phyloP scores from a whole-genome alignment of 2,797 vertebrate species.

The Rhynchonycteris naso region DNA sequence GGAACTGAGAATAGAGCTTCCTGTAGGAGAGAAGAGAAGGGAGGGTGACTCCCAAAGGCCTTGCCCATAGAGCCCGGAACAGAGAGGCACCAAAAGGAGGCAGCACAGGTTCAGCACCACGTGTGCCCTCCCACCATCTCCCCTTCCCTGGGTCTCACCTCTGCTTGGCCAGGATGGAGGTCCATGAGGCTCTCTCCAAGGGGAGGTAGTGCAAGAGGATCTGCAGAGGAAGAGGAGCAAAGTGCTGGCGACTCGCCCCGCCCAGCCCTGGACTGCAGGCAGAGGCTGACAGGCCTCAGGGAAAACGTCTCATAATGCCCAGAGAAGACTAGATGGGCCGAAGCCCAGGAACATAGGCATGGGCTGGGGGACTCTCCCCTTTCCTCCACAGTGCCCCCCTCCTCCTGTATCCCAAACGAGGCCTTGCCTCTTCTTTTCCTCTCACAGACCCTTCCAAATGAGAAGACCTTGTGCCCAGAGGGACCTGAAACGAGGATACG shows the following conservation, averaged over 20 bases:
- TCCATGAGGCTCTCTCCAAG: slow-evolving; percentile 93
- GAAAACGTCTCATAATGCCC: neutral
- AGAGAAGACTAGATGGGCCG: neutral
- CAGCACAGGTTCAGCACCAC: too few species aligned
- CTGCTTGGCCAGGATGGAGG: slow-evolving; percentile 94
- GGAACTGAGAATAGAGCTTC: slow-evolving; percentile 95
- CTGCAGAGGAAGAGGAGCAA: slow-evolving; percentile 82
- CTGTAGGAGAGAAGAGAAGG: slow-evolving; percentile 82
- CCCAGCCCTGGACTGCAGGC: neutral
- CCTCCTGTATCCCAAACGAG: neutral
- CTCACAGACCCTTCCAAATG: neutral
- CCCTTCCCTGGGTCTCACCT: slow-evolving; percentile 86
- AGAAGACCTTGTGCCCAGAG: neutral
- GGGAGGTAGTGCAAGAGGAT: slow-evolving; percentile 98
- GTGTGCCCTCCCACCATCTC: accelerated
- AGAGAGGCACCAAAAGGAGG: neutral
- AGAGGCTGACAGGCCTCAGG: neutral
- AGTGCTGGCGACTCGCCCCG: neutral
- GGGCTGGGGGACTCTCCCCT: neutral
- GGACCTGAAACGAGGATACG: neutral
- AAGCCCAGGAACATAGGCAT: neutral
- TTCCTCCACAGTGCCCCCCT: neutral
- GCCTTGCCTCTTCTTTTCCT: neutral
- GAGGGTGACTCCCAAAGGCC: neutral
- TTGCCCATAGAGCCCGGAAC: neutral